Evolutionary conservation across 2,113 vertebrate genomes (phyloP).

Genomic region (Ellobius talpinus): DNA sequence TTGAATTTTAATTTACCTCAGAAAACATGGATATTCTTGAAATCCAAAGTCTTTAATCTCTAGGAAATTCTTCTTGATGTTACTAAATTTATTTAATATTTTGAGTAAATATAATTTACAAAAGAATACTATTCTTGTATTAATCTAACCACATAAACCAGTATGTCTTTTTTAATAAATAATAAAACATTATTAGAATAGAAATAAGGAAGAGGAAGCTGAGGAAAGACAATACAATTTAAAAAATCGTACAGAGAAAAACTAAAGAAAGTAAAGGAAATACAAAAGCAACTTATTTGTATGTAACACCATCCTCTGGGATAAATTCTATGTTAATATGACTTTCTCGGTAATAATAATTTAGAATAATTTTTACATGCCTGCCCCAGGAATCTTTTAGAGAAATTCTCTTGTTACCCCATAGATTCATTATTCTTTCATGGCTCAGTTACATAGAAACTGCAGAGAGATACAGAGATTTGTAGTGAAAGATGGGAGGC

Average conservation of each 20-base stretch:
- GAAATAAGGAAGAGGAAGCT: neutral
- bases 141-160: conserved; percentile 18
- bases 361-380: neutral
- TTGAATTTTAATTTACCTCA: conserved; percentile 26
- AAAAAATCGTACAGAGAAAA: neutral
- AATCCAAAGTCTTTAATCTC: conserved; percentile 13
- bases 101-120: neutral
- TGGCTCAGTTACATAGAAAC: neutral
- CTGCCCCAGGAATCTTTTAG: neutral
- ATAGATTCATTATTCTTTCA: neutral
- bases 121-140: conserved; percentile 19
- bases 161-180: conserved; percentile 33
- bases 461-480: neutral
- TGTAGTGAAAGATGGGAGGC: neutral
- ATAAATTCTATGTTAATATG: conserved; percentile 3
- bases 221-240: conserved; percentile 26
- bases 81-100: conserved; percentile 44
- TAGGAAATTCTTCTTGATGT: conserved; percentile 4
- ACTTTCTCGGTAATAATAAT: neutral
- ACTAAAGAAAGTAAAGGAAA: conserved; percentile 22
- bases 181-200: conserved; percentile 21
- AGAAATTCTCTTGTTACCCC: neutral
- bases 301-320: neutral
- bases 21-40: neutral
- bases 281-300: neutral